phyloP scores from a whole-genome alignment of 2,888 invertebrate species.

The Amphipyra tragopoginis region DNA sequence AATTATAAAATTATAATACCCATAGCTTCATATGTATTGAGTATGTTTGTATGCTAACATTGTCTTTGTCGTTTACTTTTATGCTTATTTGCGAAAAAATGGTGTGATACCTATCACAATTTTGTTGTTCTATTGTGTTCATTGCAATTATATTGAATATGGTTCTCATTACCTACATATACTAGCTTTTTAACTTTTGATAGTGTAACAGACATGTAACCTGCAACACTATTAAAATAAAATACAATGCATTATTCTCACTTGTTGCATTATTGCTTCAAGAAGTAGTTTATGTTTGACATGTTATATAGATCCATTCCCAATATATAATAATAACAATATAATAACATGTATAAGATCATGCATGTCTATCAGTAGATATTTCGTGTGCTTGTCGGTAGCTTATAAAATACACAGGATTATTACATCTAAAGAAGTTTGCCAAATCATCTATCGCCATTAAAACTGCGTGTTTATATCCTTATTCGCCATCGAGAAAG shows the following conservation, averaged over 20 bases:
- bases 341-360: background rate
- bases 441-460: slow-evolving; percentile 36
- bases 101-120: slow-evolving; percentile 1
- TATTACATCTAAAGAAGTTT: background rate
- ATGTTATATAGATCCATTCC: slow-evolving; percentile 4
- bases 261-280: too few species aligned
- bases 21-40: slow-evolving; percentile 1
- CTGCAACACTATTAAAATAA: background rate
- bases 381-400: too few species aligned
- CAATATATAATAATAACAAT: slow-evolving; percentile 15
- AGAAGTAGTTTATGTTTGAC: slow-evolving; percentile 17
- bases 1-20: slow-evolving; percentile 29
- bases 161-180: slow-evolving; percentile 19
- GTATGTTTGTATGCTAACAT: slow-evolving; percentile 7
- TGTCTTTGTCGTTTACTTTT: slow-evolving; percentile 24
- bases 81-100: slow-evolving; percentile 2
- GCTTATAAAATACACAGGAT: slow-evolving; percentile 16
- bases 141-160: slow-evolving; percentile 29
- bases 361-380: background rate
- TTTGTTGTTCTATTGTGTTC: slow-evolving; percentile 27
- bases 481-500: slow-evolving; percentile 82
- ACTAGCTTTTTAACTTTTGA: slow-evolving; percentile 18
- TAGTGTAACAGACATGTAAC: background rate
- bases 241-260: too few species aligned
- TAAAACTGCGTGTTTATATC: slow-evolving; percentile 60